Evolutionary conservation across 2,113 vertebrate species (phyloP).

Genomic region (Lanius ludovicianus): DNA sequence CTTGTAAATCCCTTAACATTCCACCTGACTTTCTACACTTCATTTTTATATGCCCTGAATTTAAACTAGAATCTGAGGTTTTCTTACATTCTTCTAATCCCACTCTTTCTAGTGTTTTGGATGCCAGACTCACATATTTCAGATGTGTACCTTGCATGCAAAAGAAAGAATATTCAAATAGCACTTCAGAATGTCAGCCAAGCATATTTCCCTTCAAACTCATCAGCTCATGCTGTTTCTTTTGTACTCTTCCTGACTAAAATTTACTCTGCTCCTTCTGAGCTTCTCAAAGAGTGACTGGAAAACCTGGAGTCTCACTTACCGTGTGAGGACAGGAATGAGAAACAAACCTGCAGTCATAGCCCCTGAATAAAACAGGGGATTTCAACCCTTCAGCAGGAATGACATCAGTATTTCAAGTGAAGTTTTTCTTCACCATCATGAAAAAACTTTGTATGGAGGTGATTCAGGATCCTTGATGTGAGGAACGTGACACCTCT

Average conservation of each 20-base stretch:
- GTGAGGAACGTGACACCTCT: neutral
- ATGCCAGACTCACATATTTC: neutral
- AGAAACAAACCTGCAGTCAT: neutral
- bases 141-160: neutral
- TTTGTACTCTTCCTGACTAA: neutral
- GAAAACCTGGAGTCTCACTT: neutral
- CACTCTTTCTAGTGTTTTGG: neutral
- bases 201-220: slow-evolving; percentile 5
- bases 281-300: neutral
- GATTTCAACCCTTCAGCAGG: neutral
- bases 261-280: neutral
- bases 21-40: neutral
- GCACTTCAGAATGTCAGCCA: slow-evolving; percentile 35
- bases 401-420: neutral
- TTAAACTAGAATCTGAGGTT: neutral
- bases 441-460: neutral
- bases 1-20: neutral
- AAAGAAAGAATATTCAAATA: slow-evolving; percentile 22
- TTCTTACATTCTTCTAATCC: neutral
- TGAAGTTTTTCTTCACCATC: neutral
- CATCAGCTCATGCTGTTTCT: neutral
- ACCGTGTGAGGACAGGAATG: neutral
- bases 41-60: neutral
- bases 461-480: neutral
- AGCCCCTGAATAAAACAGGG: neutral